Evolutionary conservation across 2,797 vertebrate genomes (phyloP).

Genomic region (Chelon auratus): DNA sequence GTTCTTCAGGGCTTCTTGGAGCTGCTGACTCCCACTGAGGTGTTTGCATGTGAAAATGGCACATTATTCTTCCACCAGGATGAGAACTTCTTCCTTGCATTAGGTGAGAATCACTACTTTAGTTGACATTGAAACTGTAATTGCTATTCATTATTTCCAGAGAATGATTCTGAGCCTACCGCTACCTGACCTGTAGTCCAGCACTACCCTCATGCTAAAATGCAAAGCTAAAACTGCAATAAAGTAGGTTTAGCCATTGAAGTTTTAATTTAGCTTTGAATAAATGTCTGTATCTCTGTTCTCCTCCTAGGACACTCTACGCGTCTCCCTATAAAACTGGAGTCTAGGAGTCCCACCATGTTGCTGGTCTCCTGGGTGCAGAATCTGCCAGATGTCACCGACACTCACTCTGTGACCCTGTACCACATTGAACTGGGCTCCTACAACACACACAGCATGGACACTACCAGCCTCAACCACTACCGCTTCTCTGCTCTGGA

Average conservation of each 20-base stretch:
- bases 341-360: conserved; percentile 56
- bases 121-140: background rate
- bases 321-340: conserved; percentile 61
- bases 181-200: background rate
- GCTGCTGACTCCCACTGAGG: conserved; percentile 53
- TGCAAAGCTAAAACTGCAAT: background rate
- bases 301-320: conserved; percentile 64
- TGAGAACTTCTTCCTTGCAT: conserved; percentile 71
- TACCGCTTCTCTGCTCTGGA: conserved; percentile 71
- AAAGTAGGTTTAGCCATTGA: background rate
- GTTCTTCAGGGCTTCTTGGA: conserved; percentile 61
- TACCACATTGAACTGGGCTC: conserved; percentile 48
- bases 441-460: conserved; percentile 21
- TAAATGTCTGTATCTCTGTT: background rate
- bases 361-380: conserved; percentile 73
- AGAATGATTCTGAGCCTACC: background rate
- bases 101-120: conserved; percentile 62
- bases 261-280: background rate
- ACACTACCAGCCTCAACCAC: conserved; percentile 31
- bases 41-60: conserved; percentile 77
- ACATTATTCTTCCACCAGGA: conserved; percentile 75
- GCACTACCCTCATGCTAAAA: background rate
- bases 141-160: background rate
- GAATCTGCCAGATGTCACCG: background rate
- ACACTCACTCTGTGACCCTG: conserved; percentile 47